These are phyloP conservation scores for Cephus spinipes DNA, from an alignment of 2,888 invertebrate genomes.

Conservation along the genomic window DNA sequence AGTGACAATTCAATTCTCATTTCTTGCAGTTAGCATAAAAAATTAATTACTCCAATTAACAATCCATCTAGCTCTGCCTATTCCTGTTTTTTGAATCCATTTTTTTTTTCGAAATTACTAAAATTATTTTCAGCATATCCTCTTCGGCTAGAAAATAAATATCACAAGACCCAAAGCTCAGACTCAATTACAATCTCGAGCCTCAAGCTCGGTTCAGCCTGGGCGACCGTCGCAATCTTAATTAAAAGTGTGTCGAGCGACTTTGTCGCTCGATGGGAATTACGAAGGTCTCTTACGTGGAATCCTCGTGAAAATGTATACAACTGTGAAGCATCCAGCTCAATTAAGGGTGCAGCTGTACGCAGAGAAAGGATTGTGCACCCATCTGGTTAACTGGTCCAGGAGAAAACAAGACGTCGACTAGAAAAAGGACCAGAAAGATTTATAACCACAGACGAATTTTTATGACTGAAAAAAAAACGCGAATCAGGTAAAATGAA, in stretches of 20 bases:
- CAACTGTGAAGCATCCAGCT: neutral
- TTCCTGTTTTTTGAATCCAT: neutral
- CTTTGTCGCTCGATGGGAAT: neutral
- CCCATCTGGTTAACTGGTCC: neutral
- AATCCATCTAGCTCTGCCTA: neutral
- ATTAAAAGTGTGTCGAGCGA: constrained; percentile 1
- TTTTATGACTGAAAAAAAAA: neutral
- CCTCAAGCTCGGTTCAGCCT: neutral
- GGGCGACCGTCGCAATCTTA: neutral
- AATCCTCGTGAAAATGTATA: neutral
- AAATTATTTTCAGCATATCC: no score
- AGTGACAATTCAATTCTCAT: neutral
- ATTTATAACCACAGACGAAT: neutral
- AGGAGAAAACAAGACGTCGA: neutral
- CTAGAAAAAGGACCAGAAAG: neutral
- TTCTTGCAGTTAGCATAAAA: neutral
- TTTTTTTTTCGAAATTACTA: no score
- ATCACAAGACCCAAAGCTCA: neutral
- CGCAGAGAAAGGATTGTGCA: neutral
- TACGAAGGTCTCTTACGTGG: neutral
- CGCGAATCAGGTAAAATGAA: neutral
- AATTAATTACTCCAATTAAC: neutral
- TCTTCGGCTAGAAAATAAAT: neutral
- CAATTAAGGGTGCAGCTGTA: neutral
- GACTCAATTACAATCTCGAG: neutral